Conservation (phyloP, 2,888 invertebrate genomes). For the Mesorhabditis belari region DNA sequence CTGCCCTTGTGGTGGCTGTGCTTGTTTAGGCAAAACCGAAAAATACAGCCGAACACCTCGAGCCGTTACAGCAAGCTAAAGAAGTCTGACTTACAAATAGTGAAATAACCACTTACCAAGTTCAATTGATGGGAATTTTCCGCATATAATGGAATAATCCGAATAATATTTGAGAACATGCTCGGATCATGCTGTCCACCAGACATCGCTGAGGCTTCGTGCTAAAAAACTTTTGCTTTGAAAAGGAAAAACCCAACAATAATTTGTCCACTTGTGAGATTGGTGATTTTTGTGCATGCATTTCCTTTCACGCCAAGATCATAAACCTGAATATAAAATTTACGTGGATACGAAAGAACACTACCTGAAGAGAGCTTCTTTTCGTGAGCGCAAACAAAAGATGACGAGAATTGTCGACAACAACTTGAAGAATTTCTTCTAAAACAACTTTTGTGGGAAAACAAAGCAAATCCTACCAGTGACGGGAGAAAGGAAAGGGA, state of each 20-base stretch:
- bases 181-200: conserved; percentile 69
- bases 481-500: conserved; percentile 19
- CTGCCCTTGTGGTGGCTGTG: neutral
- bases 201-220: conserved; percentile 28
- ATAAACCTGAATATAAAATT: conserved; percentile 65
- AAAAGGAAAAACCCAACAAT: conserved; percentile 68
- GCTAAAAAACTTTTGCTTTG: conserved; percentile 57
- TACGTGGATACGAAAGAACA: neutral
- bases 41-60: conserved; percentile 73
- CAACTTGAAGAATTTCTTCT: conserved; percentile 80
- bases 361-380: conserved; percentile 66
- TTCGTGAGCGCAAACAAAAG: conserved; percentile 83
- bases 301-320: conserved; percentile 77
- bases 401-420: conserved; percentile 77
- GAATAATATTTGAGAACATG: conserved; percentile 78
- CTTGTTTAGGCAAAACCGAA: conserved; percentile 57
- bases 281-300: conserved; percentile 67
- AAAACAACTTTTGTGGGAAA: conserved; percentile 13
- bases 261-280: conserved; percentile 64
- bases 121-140: conserved; percentile 68
- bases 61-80: conserved; percentile 66
- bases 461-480: conserved; percentile 2
- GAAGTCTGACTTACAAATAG: no score
- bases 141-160: conserved; percentile 75
- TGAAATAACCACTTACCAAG: conserved; percentile 61